Percentiles rank a stretch among this genome's conserved stretches.
These are phyloP conservation scores for Nomada fabriciana DNA, from an alignment of 2,888 invertebrate species.

Conservation along the genomic window DNA sequence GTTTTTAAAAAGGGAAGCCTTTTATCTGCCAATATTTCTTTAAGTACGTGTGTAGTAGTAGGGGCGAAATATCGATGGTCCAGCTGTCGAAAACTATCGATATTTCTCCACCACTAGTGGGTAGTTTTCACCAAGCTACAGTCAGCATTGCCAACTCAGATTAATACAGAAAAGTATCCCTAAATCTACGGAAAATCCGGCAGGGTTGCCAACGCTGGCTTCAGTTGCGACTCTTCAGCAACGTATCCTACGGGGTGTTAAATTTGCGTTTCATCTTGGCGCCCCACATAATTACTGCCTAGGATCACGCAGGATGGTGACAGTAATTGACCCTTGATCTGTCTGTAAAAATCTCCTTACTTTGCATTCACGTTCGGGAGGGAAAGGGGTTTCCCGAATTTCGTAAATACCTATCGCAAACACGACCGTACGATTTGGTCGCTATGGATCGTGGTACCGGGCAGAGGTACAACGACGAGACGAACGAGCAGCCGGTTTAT, in stretches of 20 bases:
- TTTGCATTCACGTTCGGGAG: not conserved
- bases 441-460: constrained; percentile 49
- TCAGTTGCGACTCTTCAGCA: not conserved
- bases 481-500: constrained; percentile 86
- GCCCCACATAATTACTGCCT: constrained; percentile 1
- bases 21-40: no score
- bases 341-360: not conserved
- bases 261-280: constrained; percentile 13
- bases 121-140: no score
- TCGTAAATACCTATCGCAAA: not conserved
- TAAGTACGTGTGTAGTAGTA: no score
- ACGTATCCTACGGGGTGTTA: constrained; percentile 8
- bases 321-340: constrained; percentile 16
- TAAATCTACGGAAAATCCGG: no score
- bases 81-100: no score
- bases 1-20: no score
- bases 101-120: no score
- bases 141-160: no score
- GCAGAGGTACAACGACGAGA: constrained; percentile 74
- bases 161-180: no score
- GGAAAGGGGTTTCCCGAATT: not conserved
- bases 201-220: not conserved
- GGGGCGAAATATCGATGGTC: no score
- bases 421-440: not conserved
- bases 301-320: constrained; percentile 3